Base-by-base conservation (phyloP, 2,113 vertebrate genomes). In the Pygoscelis adeliae region DNA sequence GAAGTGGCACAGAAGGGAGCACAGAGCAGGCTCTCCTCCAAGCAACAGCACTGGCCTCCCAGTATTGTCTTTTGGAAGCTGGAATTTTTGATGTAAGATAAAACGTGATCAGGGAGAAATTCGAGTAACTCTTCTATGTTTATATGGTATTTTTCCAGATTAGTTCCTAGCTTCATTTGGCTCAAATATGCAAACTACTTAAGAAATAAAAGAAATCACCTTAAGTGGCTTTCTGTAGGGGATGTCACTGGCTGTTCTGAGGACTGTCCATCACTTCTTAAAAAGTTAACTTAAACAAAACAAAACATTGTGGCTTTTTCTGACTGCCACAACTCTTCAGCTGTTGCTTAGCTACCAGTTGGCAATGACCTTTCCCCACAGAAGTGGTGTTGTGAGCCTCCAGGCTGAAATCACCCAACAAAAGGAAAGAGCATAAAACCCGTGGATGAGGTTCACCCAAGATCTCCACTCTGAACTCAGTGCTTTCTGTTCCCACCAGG, bases 331-430 rank as follows among this genome's bases (percentile, higher is more conserved):
- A 79, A 47, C 34, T 91, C 70, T 70, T 84, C 11, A 61, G 66
- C 83, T 83, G 87, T 95, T 96, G 87, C 89, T 83, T 89, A 93
- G 93, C 83, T 96, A 91, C 87, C 56, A 13, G 49, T 92, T 95
- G 80, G 61, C 83, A 89, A 32, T 89, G 89, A 91, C 87, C 89
- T 96, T 97, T 97, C 50, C 58, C 49, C 73, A 36, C 30, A 76
- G 66, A 93, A 94, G 56, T 72, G 42, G 21, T 77, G 71, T 47
- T 58, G 72, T 47, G 77, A 96, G 42, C 84, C 87, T 96, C 61
- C 65, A 72, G 69, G 29, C 81, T 87, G 62, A 87, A 83, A 67
- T 83, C 27, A 5, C 50, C 58, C 62, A 38, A 90, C 30, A 58
- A 80, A 87, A 87, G 40, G 20, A 69, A 69, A 79, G 56, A 69